Percentiles rank a stretch among this genome's conserved stretches.
Conservation (phyloP, 2,113 vertebrate species). For the Aegypius monachus region DNA sequence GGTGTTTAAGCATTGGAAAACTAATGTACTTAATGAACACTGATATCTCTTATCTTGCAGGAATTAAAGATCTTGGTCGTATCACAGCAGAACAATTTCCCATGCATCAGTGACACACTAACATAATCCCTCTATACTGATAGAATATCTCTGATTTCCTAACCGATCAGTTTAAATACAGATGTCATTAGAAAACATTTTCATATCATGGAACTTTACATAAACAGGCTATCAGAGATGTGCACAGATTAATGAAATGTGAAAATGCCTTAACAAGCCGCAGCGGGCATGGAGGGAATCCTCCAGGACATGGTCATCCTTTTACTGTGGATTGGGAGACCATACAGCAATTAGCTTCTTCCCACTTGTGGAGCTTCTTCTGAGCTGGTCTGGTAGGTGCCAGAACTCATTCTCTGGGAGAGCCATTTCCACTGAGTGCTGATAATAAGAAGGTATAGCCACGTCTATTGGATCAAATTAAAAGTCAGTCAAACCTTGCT, state of each 20-base stretch:
- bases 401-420: neutral
- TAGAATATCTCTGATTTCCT: neutral
- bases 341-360: neutral
- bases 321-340: neutral
- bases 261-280: neutral
- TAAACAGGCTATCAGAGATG: neutral
- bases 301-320: neutral
- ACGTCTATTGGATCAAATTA: rapidly evolving
- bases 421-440: neutral
- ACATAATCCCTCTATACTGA: neutral
- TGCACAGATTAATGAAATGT: neutral
- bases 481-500: neutral
- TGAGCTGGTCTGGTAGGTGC: neutral
- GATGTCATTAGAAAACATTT: neutral
- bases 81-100: neutral
- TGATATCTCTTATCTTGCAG: neutral
- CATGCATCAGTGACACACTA: neutral
- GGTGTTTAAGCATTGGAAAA: neutral
- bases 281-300: neutral
- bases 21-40: neutral
- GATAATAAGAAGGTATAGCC: neutral
- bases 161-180: neutral
- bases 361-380: neutral
- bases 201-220: neutral
- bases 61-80: neutral